Conservation (phyloP, 2,888 invertebrate genomes). For the Theodoxus fluviatilis region DNA sequence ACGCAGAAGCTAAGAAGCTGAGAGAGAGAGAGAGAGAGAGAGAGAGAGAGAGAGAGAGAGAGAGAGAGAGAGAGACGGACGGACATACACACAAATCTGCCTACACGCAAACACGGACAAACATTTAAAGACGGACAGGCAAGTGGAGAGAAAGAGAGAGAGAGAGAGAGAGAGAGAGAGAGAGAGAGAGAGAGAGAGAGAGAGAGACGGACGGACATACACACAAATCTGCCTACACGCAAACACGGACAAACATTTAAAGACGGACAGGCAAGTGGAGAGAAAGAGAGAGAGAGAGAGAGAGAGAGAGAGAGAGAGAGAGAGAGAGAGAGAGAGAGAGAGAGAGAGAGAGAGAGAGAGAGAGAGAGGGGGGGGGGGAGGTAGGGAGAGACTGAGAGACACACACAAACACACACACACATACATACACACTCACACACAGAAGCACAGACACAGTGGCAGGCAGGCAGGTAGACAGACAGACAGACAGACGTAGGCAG, state of each 20-base stretch:
- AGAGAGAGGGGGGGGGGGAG: not conserved
- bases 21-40: not conserved
- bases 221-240: no score
- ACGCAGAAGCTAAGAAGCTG: no score
- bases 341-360: not conserved
- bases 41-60: not conserved
- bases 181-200: constrained; percentile 3
- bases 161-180: constrained; percentile 6
- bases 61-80: not conserved
- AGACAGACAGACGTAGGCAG: not conserved
- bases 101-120: no score
- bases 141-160: not conserved
- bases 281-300: not conserved
- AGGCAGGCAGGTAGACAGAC: not conserved
- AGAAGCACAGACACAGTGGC: not conserved
- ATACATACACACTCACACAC: not conserved
- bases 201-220: not conserved
- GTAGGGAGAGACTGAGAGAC: not conserved
- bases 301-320: constrained; percentile 3
- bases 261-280: not conserved
- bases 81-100: no score
- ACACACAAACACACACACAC: not conserved
- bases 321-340: constrained; percentile 9
- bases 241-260: no score
- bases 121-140: not conserved